Percentiles rank a stretch among this genome's conserved stretches.
These are phyloP conservation scores for Sinodicranocentrus sp. DNA, from an alignment of 2,888 invertebrate genomes.

Conservation along the genomic window DNA sequence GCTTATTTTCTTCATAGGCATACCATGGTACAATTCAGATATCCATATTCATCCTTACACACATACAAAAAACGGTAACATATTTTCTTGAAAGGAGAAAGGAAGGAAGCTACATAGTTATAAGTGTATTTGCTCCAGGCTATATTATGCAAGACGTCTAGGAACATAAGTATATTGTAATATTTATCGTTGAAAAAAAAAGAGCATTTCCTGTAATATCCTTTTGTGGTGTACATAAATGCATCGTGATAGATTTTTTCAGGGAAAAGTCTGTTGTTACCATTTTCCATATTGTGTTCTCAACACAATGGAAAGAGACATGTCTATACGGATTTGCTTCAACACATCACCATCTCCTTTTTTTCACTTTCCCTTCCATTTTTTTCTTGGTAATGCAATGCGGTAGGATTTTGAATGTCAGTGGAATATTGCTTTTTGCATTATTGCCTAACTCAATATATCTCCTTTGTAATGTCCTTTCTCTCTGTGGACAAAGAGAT, in stretches of 20 bases:
- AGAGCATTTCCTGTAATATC: neutral
- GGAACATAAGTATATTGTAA: neutral
- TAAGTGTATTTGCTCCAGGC: neutral
- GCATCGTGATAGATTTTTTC: too few relatives aligned
- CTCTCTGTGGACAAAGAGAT: conserved; percentile 24
- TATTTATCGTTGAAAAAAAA: neutral
- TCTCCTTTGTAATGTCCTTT: conserved; percentile 19
- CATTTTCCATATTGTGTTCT: too few relatives aligned
- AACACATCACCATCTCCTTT: neutral
- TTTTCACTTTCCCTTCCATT: conserved; percentile 1
- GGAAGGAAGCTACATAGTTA: neutral
- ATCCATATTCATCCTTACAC: too few relatives aligned
- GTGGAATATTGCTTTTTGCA: conserved; percentile 18
- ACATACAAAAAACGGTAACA: too few relatives aligned
- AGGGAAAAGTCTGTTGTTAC: too few relatives aligned
- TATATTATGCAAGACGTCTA: neutral
- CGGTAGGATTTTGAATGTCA: conserved; percentile 30
- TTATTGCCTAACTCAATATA: conserved; percentile 28
- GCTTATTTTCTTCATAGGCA: too few relatives aligned
- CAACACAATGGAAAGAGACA: too few relatives aligned
- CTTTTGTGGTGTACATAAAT: neutral
- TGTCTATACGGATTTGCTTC: too few relatives aligned
- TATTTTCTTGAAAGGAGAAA: too few relatives aligned
- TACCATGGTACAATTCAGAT: too few relatives aligned
- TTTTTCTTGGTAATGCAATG: neutral